A percentile compares a stretch with the other conserved stretches of the same genome.
phyloP scores from a whole-genome alignment of 2,113 vertebrate species.

The Pao palembangensis region DNA sequence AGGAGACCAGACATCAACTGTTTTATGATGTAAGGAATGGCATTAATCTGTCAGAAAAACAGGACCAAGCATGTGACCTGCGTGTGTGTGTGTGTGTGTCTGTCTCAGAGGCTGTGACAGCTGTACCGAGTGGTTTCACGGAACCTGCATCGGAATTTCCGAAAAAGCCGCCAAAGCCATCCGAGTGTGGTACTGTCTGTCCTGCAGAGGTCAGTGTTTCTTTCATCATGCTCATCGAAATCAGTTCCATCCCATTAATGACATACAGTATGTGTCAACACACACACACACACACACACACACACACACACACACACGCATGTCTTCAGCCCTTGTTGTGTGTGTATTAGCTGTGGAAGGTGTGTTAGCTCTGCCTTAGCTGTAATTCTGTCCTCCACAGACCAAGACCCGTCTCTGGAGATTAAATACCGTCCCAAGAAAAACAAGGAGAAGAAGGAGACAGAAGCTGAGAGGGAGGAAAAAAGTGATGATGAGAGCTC shows the following conservation, averaged over 20 bases:
- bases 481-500: slow-evolving; percentile 46
- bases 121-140: slow-evolving; percentile 92
- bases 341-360: not conserved
- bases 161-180: slow-evolving; percentile 90
- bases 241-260: too few relatives aligned
- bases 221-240: too few relatives aligned
- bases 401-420: slow-evolving; percentile 78
- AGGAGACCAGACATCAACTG: slow-evolving; percentile 89
- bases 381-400: slow-evolving; percentile 50
- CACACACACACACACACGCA: too few relatives aligned
- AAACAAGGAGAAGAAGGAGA: slow-evolving; percentile 68
- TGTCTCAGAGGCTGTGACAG: slow-evolving; percentile 83
- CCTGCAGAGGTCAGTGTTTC: slow-evolving; percentile 79
- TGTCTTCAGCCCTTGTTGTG: not conserved
- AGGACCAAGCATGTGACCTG: not conserved
- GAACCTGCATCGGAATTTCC: slow-evolving; percentile 84
- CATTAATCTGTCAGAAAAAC: not conserved
- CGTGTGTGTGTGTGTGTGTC: not conserved
- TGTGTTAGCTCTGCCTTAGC: not conserved
- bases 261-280: too few relatives aligned
- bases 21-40: slow-evolving; percentile 83
- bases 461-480: slow-evolving; percentile 61
- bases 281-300: not conserved
- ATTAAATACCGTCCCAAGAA: slow-evolving; percentile 86
- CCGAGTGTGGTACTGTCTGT: slow-evolving; percentile 86